A percentile compares a stretch with the other conserved stretches of the same genome.
Evolutionary conservation across 2,888 invertebrate genomes (phyloP).

Genomic region (Galerucella pusilla): DNA sequence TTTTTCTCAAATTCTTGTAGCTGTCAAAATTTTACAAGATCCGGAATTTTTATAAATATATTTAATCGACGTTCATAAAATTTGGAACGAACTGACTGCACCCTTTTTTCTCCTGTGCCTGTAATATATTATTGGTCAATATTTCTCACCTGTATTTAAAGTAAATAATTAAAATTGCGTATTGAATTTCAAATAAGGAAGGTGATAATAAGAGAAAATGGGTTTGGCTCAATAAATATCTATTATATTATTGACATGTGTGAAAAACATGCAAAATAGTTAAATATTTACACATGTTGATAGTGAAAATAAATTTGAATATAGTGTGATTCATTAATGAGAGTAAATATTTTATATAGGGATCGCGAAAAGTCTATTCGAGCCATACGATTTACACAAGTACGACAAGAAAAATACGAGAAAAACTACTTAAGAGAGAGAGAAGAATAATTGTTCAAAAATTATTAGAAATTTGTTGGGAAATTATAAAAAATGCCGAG

Average conservation of each 20-base stretch:
- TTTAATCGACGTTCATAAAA: neutral
- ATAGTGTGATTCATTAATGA: no score
- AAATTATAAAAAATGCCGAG: no score
- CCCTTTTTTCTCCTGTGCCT: neutral
- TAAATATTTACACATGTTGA: slow-evolving; percentile 16
- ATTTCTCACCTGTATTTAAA: slow-evolving; percentile 4
- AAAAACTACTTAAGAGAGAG: no score
- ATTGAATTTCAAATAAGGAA: slow-evolving; percentile 10
- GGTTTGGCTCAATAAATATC: slow-evolving; percentile 14
- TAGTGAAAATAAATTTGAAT: neutral
- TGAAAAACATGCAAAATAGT: neutral
- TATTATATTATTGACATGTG: neutral
- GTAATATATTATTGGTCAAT: neutral
- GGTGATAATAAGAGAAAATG: slow-evolving; percentile 12
- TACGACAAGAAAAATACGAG: no score
- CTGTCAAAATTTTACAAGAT: no score
- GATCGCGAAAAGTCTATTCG: no score
- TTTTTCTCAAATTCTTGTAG: no score
- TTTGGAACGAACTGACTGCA: neutral
- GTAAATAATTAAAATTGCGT: slow-evolving; percentile 7
- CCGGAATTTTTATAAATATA: no score
- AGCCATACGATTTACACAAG: no score
- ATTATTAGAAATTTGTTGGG: no score
- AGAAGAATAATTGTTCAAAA: no score
- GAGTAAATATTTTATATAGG: no score